Conservation (phyloP, 2,113 vertebrate species). For the Amblyornis subalaris region DNA sequence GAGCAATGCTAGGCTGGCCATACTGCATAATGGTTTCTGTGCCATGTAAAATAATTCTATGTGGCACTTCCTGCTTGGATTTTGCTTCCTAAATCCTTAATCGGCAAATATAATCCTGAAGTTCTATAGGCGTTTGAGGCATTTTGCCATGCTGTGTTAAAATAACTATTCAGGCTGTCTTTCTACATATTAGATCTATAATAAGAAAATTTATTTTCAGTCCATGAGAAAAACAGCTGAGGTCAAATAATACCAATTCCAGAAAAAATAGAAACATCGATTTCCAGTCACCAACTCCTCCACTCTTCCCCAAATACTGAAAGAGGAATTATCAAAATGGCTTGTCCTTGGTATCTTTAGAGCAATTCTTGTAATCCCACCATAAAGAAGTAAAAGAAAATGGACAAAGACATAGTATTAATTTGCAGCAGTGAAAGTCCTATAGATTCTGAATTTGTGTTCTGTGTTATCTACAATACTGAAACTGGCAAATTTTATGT, state of each 20-base stretch:
- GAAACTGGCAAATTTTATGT: background rate
- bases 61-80: background rate
- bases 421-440: background rate
- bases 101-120: conserved; percentile 46
- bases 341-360: background rate
- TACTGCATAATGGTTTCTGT: conserved; percentile 50
- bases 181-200: background rate
- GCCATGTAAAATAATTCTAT: conserved; percentile 43
- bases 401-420: background rate
- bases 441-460: background rate
- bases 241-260: background rate
- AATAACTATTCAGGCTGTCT: conserved; percentile 36
- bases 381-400: background rate
- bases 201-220: conserved; percentile 2
- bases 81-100: conserved; percentile 62
- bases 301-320: background rate
- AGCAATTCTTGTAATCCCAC: background rate
- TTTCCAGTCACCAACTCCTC: background rate
- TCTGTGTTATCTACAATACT: background rate
- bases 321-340: background rate
- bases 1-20: conserved; percentile 31
- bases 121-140: conserved; percentile 18
- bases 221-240: background rate
- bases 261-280: conserved; percentile 7
- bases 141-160: conserved; percentile 30